These are phyloP conservation scores for Cynoglossus semilaevis DNA, from an alignment of 2,113 vertebrate genomes.

Conservation along the genomic window DNA sequence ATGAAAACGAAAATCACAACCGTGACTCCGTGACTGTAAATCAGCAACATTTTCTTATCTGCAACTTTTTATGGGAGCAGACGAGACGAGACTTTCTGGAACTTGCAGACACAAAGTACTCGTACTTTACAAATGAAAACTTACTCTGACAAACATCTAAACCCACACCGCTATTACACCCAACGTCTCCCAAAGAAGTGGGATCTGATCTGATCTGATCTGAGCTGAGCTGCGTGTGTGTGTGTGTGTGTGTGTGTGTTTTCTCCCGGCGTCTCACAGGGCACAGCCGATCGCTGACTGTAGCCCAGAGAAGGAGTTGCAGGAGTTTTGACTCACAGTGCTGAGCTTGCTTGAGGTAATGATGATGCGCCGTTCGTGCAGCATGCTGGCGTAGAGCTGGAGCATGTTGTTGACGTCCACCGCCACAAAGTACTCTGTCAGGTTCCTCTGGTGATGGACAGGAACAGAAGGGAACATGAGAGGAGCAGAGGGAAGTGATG, in stretches of 20 bases:
- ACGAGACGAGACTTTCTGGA: background rate
- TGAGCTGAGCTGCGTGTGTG: too few relatives aligned
- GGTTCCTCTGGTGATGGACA: constrained; percentile 87
- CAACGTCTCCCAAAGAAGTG: too few relatives aligned
- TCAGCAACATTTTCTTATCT: background rate
- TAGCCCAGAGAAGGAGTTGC: constrained; percentile 13
- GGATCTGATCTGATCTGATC: too few relatives aligned
- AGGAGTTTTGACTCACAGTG: constrained; percentile 87
- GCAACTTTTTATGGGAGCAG: background rate
- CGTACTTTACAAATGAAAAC: background rate
- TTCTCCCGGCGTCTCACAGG: constrained; percentile 14
- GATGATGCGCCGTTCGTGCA: constrained; percentile 92
- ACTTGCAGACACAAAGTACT: background rate
- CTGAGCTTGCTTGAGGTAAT: constrained; percentile 97
- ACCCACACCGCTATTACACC: background rate
- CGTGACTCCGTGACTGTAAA: constrained; percentile 7
- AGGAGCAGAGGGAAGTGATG: constrained; percentile 41
- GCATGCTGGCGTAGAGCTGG: constrained; percentile 94
- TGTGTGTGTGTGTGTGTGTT: too few relatives aligned
- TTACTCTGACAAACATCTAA: background rate
- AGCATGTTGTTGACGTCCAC: constrained; percentile 98
- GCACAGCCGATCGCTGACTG: constrained; percentile 14
- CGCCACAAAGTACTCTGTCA: constrained; percentile 98
- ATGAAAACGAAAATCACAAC: constrained; percentile 20
- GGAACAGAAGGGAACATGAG: constrained; percentile 54